These are phyloP conservation scores for Coregonus clupeaformis DNA, from an alignment of 2,113 vertebrate species.

Conservation along the genomic window DNA sequence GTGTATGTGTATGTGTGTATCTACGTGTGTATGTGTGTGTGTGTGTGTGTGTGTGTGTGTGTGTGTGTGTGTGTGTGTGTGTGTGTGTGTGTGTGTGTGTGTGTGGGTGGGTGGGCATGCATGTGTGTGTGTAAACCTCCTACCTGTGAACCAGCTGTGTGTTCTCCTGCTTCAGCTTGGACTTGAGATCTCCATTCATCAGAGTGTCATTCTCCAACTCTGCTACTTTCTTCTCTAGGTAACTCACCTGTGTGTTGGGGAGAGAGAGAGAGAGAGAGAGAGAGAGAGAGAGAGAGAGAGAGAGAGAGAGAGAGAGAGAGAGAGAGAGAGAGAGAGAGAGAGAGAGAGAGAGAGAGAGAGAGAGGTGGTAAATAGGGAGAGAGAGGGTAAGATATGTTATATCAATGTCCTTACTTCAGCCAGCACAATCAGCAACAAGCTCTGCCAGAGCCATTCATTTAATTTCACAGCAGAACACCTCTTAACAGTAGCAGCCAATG, in stretches of 20 bases:
- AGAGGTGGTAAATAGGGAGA: neutral
- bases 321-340: neutral
- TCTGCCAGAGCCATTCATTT: too few relatives aligned
- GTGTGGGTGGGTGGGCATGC: neutral
- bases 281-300: constrained; percentile 7
- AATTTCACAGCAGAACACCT: too few relatives aligned
- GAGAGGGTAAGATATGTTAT: neutral
- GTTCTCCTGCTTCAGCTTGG: constrained; percentile 93
- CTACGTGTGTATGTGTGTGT: neutral
- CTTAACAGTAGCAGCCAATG: too few relatives aligned
- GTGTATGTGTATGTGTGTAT: neutral
- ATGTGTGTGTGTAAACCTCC: constrained; percentile 5
- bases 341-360: neutral
- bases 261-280: neutral
- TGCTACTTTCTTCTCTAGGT: constrained; percentile 91
- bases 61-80: neutral
- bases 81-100: neutral
- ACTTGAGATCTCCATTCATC: constrained; percentile 87
- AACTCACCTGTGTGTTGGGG: constrained; percentile 77
- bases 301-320: neutral
- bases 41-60: neutral
- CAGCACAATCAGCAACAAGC: too few relatives aligned
- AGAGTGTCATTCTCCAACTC: constrained; percentile 90
- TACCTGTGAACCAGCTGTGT: constrained; percentile 95
- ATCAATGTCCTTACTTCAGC: too few relatives aligned